phyloP scores from a whole-genome alignment of 2,797 vertebrate species.

The Chelonia mydas region DNA sequence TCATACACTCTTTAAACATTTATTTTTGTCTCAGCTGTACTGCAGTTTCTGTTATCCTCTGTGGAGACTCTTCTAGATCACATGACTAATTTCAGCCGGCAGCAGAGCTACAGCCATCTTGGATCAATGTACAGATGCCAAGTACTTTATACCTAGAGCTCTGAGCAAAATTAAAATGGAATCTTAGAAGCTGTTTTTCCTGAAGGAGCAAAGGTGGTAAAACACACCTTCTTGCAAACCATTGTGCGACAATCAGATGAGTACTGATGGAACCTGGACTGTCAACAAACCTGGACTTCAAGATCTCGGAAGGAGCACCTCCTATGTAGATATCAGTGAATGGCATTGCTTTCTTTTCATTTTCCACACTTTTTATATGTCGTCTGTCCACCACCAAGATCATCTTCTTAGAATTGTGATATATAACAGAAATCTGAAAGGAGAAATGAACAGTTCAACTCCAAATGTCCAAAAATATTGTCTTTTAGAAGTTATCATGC shows the following conservation, averaged over 20 bases:
- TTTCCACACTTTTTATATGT: slow-evolving; percentile 93
- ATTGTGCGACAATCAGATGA: neutral
- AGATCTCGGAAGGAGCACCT: slow-evolving; percentile 88
- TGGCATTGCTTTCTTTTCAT: slow-evolving; percentile 91
- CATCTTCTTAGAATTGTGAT: slow-evolving; percentile 97
- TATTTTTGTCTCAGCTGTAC: neutral
- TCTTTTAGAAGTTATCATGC: neutral
- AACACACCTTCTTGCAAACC: neutral
- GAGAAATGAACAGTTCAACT: neutral
- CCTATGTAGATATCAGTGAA: slow-evolving; percentile 96
- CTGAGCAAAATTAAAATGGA: neutral
- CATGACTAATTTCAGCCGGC: neutral
- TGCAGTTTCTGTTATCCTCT: neutral
- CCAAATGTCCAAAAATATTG: neutral
- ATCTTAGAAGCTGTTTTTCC: neutral
- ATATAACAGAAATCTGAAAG: slow-evolving; percentile 94
- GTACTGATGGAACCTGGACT: neutral
- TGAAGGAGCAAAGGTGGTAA: neutral
- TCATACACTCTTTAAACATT: neutral
- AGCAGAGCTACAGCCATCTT: neutral
- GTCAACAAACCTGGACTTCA: slow-evolving; percentile 86
- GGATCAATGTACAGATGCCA: neutral
- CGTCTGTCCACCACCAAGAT: slow-evolving; percentile 95
- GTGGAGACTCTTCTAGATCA: neutral
- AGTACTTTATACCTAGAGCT: neutral